Percentiles rank a stretch among this genome's conserved stretches.
Conservation (phyloP, 2,797 vertebrate genomes). For the Coracias cyanogaster region DNA sequence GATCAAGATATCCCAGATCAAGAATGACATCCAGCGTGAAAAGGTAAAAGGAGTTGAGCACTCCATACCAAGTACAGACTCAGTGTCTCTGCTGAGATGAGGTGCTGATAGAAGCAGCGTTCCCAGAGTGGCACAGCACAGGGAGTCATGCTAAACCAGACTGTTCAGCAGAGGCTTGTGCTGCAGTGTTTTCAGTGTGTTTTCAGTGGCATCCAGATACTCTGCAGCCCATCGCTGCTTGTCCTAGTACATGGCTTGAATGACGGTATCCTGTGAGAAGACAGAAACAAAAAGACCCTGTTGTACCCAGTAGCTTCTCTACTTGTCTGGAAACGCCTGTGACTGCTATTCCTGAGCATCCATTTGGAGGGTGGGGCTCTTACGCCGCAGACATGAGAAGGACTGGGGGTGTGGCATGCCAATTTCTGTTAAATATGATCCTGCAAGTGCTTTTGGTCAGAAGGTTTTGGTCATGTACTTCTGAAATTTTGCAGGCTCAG, state of each 20-base stretch:
- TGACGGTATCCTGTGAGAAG: neutral
- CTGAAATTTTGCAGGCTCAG: neutral
- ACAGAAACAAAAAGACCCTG: neutral
- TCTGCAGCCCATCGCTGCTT: neutral
- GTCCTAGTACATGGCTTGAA: neutral
- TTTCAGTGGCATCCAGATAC: neutral
- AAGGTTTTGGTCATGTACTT: neutral
- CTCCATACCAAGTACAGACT: neutral
- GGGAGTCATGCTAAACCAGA: neutral
- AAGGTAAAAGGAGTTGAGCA: conserved; percentile 81
- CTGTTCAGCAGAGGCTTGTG: neutral
- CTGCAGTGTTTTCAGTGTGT: neutral
- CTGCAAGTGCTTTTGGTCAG: neutral
- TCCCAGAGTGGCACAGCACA: neutral
- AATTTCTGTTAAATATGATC: neutral
- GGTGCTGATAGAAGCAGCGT: neutral
- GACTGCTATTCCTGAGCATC: neutral
- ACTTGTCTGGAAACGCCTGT: neutral
- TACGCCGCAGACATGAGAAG: neutral
- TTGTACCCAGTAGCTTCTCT: neutral
- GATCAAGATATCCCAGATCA: conserved; percentile 94
- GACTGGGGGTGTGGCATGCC: neutral
- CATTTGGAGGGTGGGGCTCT: neutral
- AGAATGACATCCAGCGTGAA: conserved; percentile 93
- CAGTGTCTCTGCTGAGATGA: neutral